A percentile compares a stretch with the other conserved stretches of the same genome.
phyloP scores from a whole-genome alignment of 2,113 vertebrate species.

The Vireo altiloquus region DNA sequence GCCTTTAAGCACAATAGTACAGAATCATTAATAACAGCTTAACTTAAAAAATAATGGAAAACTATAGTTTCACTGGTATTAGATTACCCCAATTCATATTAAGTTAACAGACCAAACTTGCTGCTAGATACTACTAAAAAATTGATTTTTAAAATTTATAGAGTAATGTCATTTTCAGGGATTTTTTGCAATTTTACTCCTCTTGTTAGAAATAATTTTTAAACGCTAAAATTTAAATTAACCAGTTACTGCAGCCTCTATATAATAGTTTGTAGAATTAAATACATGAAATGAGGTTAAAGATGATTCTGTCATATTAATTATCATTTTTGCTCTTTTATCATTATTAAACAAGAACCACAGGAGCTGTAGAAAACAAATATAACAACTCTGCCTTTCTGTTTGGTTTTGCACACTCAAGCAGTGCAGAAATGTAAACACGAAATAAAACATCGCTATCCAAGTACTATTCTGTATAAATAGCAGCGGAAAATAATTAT shows the following conservation, averaged over 20 bases:
- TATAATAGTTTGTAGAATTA: not conserved
- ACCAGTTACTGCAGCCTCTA: not conserved
- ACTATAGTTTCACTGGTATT: not conserved
- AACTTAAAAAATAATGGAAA: not conserved
- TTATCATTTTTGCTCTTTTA: not conserved
- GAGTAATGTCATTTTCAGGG: not conserved
- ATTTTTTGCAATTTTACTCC: not conserved
- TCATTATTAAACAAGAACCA: not conserved
- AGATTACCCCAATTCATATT: not conserved
- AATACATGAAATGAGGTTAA: not conserved
- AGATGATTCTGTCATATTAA: not conserved
- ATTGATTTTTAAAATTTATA: fast-evolving
- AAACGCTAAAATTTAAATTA: not conserved
- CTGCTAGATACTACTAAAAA: not conserved
- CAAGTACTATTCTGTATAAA: not conserved
- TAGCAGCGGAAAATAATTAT: not conserved
- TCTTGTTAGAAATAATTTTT: not conserved
- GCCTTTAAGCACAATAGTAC: not conserved
- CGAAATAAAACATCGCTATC: not conserved
- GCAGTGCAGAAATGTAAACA: not conserved
- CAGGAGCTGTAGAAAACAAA: not conserved
- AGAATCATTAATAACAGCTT: not conserved
- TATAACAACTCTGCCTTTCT: not conserved
- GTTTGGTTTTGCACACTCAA: not conserved
- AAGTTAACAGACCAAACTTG: not conserved